A percentile compares a stretch with the other conserved stretches of the same genome.
phyloP scores from a whole-genome alignment of 2,113 vertebrate species.

The Dicerorhinus sumatrensis region DNA sequence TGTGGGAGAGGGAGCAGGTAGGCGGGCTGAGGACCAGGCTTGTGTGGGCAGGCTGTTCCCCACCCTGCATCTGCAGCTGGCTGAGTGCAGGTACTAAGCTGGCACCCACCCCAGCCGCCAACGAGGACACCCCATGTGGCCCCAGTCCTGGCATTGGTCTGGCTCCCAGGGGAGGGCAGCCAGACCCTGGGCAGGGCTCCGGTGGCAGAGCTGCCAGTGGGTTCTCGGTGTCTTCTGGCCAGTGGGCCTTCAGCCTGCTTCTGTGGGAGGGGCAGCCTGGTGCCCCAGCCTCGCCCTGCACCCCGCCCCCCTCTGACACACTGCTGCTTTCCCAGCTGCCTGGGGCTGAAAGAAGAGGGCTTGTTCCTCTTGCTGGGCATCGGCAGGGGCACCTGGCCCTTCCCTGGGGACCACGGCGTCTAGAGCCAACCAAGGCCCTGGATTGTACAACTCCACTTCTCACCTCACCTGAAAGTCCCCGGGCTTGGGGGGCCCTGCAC shows the following conservation, averaged over 20 bases:
- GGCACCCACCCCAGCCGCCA: neutral
- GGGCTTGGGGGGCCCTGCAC: neutral
- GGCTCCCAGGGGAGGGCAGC: neutral
- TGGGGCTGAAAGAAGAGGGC: neutral
- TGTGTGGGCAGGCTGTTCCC: neutral
- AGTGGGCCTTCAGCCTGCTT: neutral
- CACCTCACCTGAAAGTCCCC: neutral
- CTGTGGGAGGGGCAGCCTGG: neutral
- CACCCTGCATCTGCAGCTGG: too few species aligned
- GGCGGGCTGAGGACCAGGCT: neutral
- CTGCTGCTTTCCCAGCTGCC: neutral
- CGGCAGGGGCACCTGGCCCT: too few species aligned
- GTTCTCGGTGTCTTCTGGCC: neutral
- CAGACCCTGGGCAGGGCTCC: neutral
- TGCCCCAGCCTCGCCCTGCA: neutral
- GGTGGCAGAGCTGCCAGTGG: neutral
- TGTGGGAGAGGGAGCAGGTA: neutral
- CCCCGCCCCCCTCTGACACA: neutral
- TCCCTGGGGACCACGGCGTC: neutral
- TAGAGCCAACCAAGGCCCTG: neutral
- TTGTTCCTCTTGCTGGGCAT: neutral
- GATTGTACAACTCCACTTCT: neutral
- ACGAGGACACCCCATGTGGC: neutral
- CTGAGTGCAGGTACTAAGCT: neutral
- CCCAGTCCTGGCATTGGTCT: neutral